phyloP scores from a whole-genome alignment of 2,888 invertebrate genomes.

The Imbricaverruca yamaguchii region DNA sequence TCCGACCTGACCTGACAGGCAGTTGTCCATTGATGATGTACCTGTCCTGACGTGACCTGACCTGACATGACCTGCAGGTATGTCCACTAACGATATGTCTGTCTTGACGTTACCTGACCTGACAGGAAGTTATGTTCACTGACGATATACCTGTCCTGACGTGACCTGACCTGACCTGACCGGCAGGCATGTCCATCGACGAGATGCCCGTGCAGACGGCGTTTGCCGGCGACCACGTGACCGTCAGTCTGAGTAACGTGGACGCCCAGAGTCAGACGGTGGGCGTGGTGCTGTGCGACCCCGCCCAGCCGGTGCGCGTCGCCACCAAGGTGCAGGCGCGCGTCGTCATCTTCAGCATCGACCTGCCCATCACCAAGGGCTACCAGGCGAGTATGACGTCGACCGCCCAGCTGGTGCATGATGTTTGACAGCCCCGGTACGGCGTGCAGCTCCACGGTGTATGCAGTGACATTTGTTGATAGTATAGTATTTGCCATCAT shows the following conservation, averaged over 20 bases:
- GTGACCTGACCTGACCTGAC: neutral
- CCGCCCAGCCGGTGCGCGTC: constrained; percentile 67
- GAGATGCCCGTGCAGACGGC: constrained; percentile 55
- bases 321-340: constrained; percentile 77
- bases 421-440: no score
- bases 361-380: constrained; percentile 82
- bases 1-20: neutral
- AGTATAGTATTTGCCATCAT: no score
- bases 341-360: constrained; percentile 87
- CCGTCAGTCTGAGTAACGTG: constrained; percentile 69
- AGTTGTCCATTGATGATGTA: constrained; percentile 35
- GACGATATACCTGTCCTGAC: neutral
- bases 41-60: constrained; percentile 48
- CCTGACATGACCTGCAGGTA: no score
- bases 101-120: constrained; percentile 44
- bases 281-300: constrained; percentile 83
- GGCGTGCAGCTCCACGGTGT: no score
- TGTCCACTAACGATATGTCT: no score
- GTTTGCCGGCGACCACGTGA: constrained; percentile 91
- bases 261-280: constrained; percentile 57
- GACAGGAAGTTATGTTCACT: neutral
- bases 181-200: neutral
- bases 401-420: no score
- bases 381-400: constrained; percentile 54
- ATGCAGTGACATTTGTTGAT: no score